A percentile compares a stretch with the other conserved stretches of the same genome.
Evolutionary conservation across 2,888 invertebrate genomes (phyloP).

Genomic region (Eupsilia transversa): DNA sequence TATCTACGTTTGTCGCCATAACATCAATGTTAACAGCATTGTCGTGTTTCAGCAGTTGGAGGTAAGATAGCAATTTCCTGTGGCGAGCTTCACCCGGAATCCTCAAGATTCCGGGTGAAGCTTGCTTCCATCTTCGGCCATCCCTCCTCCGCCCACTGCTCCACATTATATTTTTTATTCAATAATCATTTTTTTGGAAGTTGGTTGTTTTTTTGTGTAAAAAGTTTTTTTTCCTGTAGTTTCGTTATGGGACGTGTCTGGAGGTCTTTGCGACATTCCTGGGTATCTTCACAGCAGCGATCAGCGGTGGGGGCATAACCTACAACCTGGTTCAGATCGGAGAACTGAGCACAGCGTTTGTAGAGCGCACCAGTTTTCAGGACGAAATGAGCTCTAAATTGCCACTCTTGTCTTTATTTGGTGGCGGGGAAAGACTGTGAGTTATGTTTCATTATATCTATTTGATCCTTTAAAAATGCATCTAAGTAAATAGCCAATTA

Average conservation of each 20-base stretch:
- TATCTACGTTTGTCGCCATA: too few species aligned
- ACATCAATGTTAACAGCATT: too few species aligned
- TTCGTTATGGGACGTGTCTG: constrained; percentile 79
- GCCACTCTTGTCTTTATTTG: constrained; percentile 78
- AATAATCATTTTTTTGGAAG: too few species aligned
- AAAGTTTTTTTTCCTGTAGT: constrained; percentile 69
- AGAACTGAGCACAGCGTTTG: constrained; percentile 91
- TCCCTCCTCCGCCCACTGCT: neutral
- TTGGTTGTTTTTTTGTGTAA: neutral
- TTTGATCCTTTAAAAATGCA: neutral
- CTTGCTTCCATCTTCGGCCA: too few species aligned
- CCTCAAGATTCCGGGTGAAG: too few species aligned
- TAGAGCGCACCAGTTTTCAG: constrained; percentile 83
- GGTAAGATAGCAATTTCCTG: too few species aligned
- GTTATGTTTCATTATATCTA: constrained; percentile 48
- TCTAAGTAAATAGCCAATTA: too few species aligned
- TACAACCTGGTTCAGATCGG: constrained; percentile 91
- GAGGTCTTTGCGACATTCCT: constrained; percentile 77
- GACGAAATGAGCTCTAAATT: constrained; percentile 74
- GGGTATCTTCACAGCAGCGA: constrained; percentile 76
- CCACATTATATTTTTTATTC: neutral
- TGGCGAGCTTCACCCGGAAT: too few species aligned
- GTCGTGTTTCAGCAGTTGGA: too few species aligned
- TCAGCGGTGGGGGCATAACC: constrained; percentile 86
- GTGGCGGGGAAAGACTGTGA: constrained; percentile 83